Percentiles rank a stretch among this genome's conserved stretches.
Conservation (phyloP, 2,113 vertebrate species). For the Rafetus swinhoei region DNA sequence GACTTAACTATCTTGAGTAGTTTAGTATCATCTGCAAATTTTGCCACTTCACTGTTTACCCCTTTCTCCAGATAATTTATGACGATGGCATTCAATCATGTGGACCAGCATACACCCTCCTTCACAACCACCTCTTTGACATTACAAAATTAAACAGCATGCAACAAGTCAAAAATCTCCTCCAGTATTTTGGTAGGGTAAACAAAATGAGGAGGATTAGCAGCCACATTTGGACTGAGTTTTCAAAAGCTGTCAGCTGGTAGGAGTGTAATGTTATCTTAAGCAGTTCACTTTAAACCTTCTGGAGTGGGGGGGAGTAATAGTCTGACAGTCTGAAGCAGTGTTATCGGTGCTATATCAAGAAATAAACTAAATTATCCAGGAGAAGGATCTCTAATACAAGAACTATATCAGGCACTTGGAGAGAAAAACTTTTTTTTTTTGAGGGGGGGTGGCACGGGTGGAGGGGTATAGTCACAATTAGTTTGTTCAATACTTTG, state of each 20-base stretch:
- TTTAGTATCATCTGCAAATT: too few relatives aligned
- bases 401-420: background rate
- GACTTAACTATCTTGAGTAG: too few relatives aligned
- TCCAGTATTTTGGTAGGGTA: background rate
- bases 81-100: background rate
- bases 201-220: background rate
- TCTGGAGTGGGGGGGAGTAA: accelerated
- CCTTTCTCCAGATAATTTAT: too few relatives aligned
- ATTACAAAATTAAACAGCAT: background rate
- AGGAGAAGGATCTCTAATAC: background rate
- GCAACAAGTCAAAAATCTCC: background rate
- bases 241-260: conserved; percentile 63
- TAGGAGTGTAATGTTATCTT: conserved; percentile 4
- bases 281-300: conserved; percentile 32
- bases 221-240: background rate
- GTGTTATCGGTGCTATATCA: background rate
- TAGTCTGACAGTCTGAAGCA: accelerated
- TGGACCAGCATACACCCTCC: background rate
- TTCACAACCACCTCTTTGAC: background rate
- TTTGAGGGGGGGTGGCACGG: too few relatives aligned
- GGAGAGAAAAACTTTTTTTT: accelerated
- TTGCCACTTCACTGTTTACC: too few relatives aligned
- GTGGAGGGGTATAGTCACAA: accelerated
- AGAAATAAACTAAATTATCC: background rate
- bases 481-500: accelerated